phyloP scores from a whole-genome alignment of 2,797 vertebrate species.

The Danio kyathit region DNA sequence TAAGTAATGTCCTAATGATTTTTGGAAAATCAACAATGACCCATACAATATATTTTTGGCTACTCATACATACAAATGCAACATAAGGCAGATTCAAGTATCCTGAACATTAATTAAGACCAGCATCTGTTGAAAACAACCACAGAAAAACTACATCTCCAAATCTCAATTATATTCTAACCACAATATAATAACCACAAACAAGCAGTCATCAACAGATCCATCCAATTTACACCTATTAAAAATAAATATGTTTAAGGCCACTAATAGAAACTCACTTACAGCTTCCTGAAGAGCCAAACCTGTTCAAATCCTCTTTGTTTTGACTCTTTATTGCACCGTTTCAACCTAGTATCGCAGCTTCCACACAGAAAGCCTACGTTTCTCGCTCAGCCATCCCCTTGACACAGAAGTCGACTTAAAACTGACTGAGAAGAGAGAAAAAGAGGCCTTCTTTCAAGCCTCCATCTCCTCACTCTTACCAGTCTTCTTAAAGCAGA shows the following conservation, averaged over 20 bases:
- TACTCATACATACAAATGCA: too few relatives aligned
- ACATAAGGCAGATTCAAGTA: neutral
- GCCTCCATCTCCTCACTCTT: slow-evolving; percentile 67
- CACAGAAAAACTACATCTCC: neutral
- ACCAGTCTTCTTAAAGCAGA: slow-evolving; percentile 69
- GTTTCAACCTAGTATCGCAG: slow-evolving; percentile 25
- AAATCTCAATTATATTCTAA: neutral
- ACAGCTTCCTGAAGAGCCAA: slow-evolving; percentile 11
- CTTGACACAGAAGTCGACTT: slow-evolving; percentile 62
- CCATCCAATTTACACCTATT: neutral
- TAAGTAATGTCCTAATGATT: too few relatives aligned
- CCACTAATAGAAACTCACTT: slow-evolving; percentile 7
- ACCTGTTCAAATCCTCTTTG: slow-evolving; percentile 28
- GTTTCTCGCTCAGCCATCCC: slow-evolving; percentile 21
- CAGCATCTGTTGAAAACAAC: neutral
- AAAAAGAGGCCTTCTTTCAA: slow-evolving; percentile 68
- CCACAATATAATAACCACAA: neutral
- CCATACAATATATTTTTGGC: too few relatives aligned
- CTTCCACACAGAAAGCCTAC: slow-evolving; percentile 23
- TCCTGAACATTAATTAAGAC: neutral
- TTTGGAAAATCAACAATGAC: too few relatives aligned
- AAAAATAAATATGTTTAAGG: neutral
- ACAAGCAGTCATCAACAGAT: neutral
- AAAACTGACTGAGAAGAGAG: slow-evolving; percentile 59
- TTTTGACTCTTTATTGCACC: neutral